Evolutionary conservation across 1,140 invertebrate species (phyloP).

Genomic region (Philotrypesis tridentata): DNA sequence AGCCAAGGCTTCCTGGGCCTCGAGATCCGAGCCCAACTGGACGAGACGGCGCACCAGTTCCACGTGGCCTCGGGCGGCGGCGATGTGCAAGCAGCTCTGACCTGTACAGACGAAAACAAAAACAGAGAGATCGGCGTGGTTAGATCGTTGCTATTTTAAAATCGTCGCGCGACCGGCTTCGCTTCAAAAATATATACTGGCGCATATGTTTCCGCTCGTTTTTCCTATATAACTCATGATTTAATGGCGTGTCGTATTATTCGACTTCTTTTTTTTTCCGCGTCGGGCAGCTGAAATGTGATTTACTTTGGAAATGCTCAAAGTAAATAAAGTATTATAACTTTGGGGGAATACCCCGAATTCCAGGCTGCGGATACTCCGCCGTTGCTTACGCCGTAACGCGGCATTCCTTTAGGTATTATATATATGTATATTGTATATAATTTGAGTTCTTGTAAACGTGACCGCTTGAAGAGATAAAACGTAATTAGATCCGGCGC

Average conservation of each 20-base stretch:
- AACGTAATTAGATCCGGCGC: too few relatives aligned
- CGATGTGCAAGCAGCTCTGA: conserved; percentile 24
- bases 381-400: too few relatives aligned
- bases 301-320: conserved; percentile 30
- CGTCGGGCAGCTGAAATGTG: neutral
- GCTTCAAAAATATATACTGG: neutral
- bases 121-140: neutral
- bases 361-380: conserved; percentile 4
- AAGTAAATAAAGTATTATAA: conserved; percentile 25
- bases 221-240: too few relatives aligned
- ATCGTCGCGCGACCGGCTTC: too few relatives aligned
- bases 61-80: neutral
- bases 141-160: neutral
- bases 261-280: conserved; percentile 1
- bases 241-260: too few relatives aligned
- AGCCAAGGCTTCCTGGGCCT: conserved; percentile 9
- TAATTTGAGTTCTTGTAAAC: too few relatives aligned
- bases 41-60: neutral
- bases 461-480: too few relatives aligned
- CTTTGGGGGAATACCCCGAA: conserved; percentile 39
- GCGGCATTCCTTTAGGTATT: neutral
- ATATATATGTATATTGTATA: too few relatives aligned
- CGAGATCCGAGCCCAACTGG: neutral
- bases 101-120: conserved; percentile 17
- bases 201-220: too few relatives aligned